These are phyloP conservation scores for Poecilia velifera DNA, from an alignment of 2,797 vertebrate species.

Conservation along the genomic window DNA sequence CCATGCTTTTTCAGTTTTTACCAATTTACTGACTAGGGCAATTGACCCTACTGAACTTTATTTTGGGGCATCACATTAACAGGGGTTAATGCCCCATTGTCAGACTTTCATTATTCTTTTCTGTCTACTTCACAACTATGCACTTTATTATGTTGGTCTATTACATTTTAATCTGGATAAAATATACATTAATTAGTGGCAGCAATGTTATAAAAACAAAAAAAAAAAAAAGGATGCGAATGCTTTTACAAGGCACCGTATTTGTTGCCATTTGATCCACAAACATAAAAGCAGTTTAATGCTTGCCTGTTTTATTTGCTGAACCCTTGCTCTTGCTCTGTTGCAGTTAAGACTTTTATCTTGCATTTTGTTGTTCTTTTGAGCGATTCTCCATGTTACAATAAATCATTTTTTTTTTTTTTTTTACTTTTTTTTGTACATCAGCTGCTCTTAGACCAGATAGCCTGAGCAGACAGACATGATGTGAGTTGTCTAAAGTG, in stretches of 20 bases:
- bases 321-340: slow-evolving; percentile 98
- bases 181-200: not conserved
- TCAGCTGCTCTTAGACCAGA: slow-evolving; percentile 99
- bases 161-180: not conserved
- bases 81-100: not conserved
- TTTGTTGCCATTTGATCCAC: slow-evolving; percentile 60
- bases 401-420: slow-evolving; percentile 93
- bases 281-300: slow-evolving; percentile 85
- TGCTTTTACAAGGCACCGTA: not conserved
- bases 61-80: not conserved
- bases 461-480: slow-evolving; percentile 99
- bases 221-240: not conserved
- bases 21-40: not conserved
- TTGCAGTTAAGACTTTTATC: slow-evolving; percentile 88
- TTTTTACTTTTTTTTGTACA: slow-evolving; percentile 92
- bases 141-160: not conserved
- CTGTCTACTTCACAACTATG: slow-evolving; percentile 3
- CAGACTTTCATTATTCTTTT: not conserved
- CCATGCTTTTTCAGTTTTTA: not conserved
- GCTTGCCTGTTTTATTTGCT: slow-evolving; percentile 93
- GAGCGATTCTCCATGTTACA: slow-evolving; percentile 93
- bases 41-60: not conserved
- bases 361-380: slow-evolving; percentile 73
- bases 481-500: slow-evolving; percentile 99
- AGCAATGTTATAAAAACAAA: not conserved